Percentiles rank a stretch among this genome's conserved stretches.
phyloP scores from a whole-genome alignment of 2,797 vertebrate genomes.

The Cyclopterus lumpus region DNA sequence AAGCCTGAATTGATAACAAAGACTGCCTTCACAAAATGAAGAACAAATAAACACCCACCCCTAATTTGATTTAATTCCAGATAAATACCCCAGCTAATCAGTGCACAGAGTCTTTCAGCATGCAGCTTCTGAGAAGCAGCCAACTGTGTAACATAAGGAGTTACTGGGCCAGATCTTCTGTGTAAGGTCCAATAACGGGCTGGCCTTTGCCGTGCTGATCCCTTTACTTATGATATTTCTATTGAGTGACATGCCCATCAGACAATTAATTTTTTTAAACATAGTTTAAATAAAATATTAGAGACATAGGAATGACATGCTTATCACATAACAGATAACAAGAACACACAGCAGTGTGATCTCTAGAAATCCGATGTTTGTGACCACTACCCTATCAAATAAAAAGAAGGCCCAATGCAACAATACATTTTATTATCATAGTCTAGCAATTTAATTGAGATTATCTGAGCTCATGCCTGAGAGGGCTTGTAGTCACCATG shows the following conservation, averaged over 20 bases:
- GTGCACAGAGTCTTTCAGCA: slow-evolving; percentile 22
- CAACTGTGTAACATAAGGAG: slow-evolving; percentile 47
- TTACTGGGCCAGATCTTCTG: slow-evolving; percentile 9
- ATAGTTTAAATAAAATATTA: background rate
- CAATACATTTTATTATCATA: background rate
- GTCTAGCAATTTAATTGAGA: background rate
- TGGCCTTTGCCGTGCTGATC: slow-evolving; percentile 19
- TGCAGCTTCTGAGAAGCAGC: slow-evolving; percentile 39
- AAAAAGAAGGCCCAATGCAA: no score
- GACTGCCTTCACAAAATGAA: background rate
- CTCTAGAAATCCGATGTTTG: background rate
- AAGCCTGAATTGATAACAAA: background rate
- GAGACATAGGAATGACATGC: background rate
- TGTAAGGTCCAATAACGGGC: slow-evolving; percentile 1
- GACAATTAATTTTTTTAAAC: background rate
- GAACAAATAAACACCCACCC: background rate
- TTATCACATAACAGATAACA: background rate
- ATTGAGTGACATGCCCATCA: background rate
- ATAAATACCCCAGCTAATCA: slow-evolving; percentile 36
- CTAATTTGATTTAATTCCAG: slow-evolving; percentile 12
- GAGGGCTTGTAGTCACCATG: background rate
- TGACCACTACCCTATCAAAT: no score
- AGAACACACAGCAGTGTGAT: background rate
- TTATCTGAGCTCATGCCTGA: background rate
- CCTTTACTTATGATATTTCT: slow-evolving; percentile 4